Conservation (phyloP, 2,113 vertebrate species). For the Zapornia atra region DNA sequence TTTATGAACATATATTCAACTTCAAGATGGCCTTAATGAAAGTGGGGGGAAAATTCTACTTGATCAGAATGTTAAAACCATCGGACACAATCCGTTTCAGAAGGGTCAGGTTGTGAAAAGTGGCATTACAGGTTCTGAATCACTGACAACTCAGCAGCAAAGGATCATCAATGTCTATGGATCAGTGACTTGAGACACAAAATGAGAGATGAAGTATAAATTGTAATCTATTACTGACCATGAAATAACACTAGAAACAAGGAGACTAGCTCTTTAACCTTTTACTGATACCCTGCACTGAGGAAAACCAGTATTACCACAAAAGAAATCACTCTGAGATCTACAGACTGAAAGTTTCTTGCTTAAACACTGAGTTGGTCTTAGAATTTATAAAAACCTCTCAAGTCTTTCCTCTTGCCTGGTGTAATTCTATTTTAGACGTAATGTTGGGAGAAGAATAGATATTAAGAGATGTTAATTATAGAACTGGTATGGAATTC, state of each 20-base stretch:
- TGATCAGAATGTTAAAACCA: neutral
- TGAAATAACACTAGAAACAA: neutral
- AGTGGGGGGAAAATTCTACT: neutral
- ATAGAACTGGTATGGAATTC: neutral
- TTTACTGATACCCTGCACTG: neutral
- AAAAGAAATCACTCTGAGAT: neutral
- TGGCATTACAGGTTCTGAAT: neutral
- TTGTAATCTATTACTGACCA: neutral
- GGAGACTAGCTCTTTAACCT: neutral
- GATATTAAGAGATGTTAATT: neutral
- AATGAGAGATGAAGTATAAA: neutral
- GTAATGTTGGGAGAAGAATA: neutral
- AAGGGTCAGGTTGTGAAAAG: neutral
- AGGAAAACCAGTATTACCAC: neutral
- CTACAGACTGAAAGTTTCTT: neutral
- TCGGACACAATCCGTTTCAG: neutral
- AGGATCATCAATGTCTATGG: neutral
- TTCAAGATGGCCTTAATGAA: slow-evolving; percentile 7
- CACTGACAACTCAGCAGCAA: neutral
- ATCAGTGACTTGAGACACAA: neutral
- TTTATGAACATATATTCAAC: slow-evolving; percentile 12
- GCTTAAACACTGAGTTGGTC: neutral
- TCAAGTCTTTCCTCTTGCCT: neutral
- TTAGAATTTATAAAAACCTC: neutral
- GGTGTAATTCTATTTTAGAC: neutral